Evolutionary conservation across 2,888 invertebrate genomes (phyloP).

Genomic region (Brachyptera putata): DNA sequence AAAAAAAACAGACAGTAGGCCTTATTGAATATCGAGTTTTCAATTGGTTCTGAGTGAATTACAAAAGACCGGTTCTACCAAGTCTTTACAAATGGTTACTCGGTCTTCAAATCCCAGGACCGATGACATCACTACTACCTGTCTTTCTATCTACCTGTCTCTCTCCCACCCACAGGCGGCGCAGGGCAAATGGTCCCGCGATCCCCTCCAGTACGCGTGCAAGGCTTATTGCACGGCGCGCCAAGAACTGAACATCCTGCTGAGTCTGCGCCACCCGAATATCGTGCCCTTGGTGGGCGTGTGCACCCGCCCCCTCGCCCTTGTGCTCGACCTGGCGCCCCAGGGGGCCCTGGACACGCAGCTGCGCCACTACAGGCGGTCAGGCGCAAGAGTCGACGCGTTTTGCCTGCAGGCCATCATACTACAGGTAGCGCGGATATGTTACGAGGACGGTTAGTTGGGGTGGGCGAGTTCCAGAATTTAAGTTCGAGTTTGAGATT

Average conservation of each 20-base stretch:
- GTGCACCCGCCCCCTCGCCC: conserved; percentile 80
- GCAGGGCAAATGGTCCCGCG: conserved; percentile 87
- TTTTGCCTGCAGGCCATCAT: conserved; percentile 80
- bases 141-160: too few relatives aligned
- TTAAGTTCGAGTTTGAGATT: too few relatives aligned
- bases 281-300: conserved; percentile 90
- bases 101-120: too few relatives aligned
- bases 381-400: conserved; percentile 75
- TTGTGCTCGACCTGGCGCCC: conserved; percentile 88
- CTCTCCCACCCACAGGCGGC: conserved; percentile 59
- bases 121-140: too few relatives aligned
- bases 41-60: too few relatives aligned
- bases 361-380: conserved; percentile 78
- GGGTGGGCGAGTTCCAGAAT: too few relatives aligned
- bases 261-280: conserved; percentile 81
- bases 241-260: conserved; percentile 86
- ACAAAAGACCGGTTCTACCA: too few relatives aligned
- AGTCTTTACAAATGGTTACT: too few relatives aligned
- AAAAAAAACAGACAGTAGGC: too few relatives aligned
- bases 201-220: conserved; percentile 86
- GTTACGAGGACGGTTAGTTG: too few relatives aligned
- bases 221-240: conserved; percentile 95
- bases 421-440: conserved; percentile 60
- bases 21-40: too few relatives aligned
- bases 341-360: conserved; percentile 83